Base-by-base conservation (phyloP, 2,797 vertebrate genomes). In the Philypnodon macrostomus region DNA sequence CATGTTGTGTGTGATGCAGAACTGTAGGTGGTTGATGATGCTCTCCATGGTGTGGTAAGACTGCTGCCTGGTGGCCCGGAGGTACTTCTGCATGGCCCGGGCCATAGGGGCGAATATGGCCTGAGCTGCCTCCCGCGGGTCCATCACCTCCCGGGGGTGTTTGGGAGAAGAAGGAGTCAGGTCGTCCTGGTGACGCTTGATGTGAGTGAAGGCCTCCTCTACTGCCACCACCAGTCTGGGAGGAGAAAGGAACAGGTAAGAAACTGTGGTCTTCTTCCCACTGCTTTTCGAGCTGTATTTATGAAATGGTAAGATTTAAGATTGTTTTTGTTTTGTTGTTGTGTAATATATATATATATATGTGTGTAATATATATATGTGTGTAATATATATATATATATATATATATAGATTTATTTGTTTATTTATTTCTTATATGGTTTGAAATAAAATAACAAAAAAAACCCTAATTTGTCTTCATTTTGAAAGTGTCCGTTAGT, bases 101-200 rank as follows among this genome's bases (percentile, higher is more conserved):
- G 94, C 94, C 94, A 95, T 94, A 46, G 94, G 94, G 30, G 94
- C 93, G 0, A 96, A 95, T 70, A 95, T 94, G 64, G 94, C 94
- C 53, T 95, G 94, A 0, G 94, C 94, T 0, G 94, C 94, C 67
- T 96, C 94, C 12, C 94, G 84, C 0, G 94, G 93, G 67, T 94
- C 94, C 93, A 96, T 94, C 62, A 92, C 72, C 83, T 94, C 94
- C 17, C 93, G 84, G 0, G 92, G 93, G 69, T 92, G 92, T 77
- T 95, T 87, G n/a, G 83, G 81, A 0, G 85, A 81, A 0, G 84
- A 75, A 0, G 51, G 9, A 0, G 31, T 3, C 5, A 92, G 92
- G 12, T 93, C 92, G 0, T 90, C 91, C 74, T 93, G 92, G 40
- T 94, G 87, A 14, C 93, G 81, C 77, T 90, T 93, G 63, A 96